These are phyloP conservation scores for Leptinotarsa peninsularis DNA, from an alignment of 2,888 invertebrate species.

Conservation along the genomic window DNA sequence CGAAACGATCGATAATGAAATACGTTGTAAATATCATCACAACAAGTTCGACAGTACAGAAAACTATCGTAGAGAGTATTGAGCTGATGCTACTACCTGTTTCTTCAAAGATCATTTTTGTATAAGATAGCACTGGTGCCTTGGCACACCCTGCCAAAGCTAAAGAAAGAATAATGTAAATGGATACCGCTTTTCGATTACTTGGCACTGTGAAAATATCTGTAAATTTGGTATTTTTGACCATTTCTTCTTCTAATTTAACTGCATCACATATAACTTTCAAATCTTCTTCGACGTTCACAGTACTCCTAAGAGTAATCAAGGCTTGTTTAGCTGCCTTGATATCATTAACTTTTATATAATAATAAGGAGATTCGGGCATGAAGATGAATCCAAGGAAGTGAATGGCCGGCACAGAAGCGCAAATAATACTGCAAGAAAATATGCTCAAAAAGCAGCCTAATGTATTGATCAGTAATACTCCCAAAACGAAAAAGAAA, in stretches of 20 bases:
- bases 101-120: constrained; percentile 68
- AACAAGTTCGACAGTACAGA: constrained; percentile 70
- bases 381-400: constrained; percentile 67
- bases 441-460: constrained; percentile 65
- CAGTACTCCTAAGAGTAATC: constrained; percentile 63
- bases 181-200: constrained; percentile 53
- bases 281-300: constrained; percentile 50
- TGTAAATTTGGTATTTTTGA: constrained; percentile 47
- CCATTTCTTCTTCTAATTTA: constrained; percentile 54
- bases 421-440: constrained; percentile 67
- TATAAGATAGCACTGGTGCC: constrained; percentile 67
- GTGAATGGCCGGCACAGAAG: constrained; percentile 66
- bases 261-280: constrained; percentile 47
- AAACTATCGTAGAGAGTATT: constrained; percentile 57
- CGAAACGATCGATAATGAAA: constrained; percentile 70
- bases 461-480: constrained; percentile 73
- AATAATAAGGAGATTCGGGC: constrained; percentile 73
- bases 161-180: constrained; percentile 25
- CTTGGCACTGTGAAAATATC: constrained; percentile 52
- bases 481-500: constrained; percentile 70
- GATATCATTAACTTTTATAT: constrained; percentile 64
- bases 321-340: constrained; percentile 67
- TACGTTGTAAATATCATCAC: constrained; percentile 70
- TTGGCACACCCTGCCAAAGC: constrained; percentile 21
- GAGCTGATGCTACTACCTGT: constrained; percentile 65